Base-by-base conservation (phyloP, 2,797 vertebrate species). In the Tokudaia muenninki region DNA sequence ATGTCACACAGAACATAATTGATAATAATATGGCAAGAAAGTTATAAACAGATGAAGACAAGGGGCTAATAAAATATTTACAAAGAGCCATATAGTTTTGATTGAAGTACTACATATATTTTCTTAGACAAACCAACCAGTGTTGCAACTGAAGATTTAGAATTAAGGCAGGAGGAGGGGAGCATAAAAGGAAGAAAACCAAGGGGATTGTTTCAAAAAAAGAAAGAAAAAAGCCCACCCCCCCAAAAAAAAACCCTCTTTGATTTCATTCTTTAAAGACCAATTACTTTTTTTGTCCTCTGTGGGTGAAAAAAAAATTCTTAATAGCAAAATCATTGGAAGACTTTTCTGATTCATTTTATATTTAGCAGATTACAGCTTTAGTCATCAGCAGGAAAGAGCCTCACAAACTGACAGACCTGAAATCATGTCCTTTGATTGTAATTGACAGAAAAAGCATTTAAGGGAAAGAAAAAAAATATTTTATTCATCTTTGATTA, bases 401-500 rank as follows among this genome's bases (percentile, higher is more conserved):
- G 98, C 98, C 96, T 98, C 98, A 98, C 97, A 98, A 98, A 98
- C 98, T 98, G 98, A 98, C 99, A 99, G 98, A 98, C 97, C 98
- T 98, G 98, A 99, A 99, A 98, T 99, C 99, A 99, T 98, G 98
- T 98, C 98, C 98, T 99, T 99, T 99, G 99, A 99, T 99, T 99
- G 98, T 99, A 99, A 99, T 99, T 99, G 99, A 99, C 99, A 99
- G 99, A 98, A 98, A 99, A 99, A 98, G 98, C 98, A 80, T 99
- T 99, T 98, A 98, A 98, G 98, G 98, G 98, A 98, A 98, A 98
- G 98, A 98, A 98, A 98, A 70, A 98, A 98, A 98, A 98, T 98
- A 98, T 99, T 99, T 99, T 99, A 99, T 99, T 99, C 99, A 98
- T 98, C 95, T 98, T 98, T 99, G 99, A 99, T 99, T 99, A 99